Evolutionary conservation across 1,140 invertebrate species (phyloP), one percentile per base, ranked within the genome.

Genomic region (Eulimnadia texana): DNA sequence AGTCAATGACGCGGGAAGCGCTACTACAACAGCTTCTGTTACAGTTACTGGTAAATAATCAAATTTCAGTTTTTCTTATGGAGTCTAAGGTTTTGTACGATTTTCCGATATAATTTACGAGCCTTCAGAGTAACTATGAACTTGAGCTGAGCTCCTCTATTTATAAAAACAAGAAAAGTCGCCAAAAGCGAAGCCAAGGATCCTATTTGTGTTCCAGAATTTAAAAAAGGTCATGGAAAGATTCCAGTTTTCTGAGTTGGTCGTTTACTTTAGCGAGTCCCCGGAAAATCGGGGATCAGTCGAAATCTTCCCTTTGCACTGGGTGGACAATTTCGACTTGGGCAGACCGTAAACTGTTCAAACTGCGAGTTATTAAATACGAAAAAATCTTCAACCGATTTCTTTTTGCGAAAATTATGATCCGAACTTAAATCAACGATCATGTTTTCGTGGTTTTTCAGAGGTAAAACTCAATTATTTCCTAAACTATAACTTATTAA

Each of bases 21-120:
- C 83, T n/a, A 84, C 83, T 22, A 86, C 85, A 25, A 84, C 83
- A 49, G 84, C 84, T 20, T 84, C 84, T 70, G 75, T 91, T 58
- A 77, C 82, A 63, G 80, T 85, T 67, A 22, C 50, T 20, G 23
- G 58, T 60, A n/a, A n/a, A n/a, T n/a, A n/a, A n/a, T n/a, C n/a
- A n/a, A n/a, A n/a, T n/a, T n/a, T n/a, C n/a, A n/a, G n/a, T n/a
- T n/a, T n/a, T n/a, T n/a, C n/a, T n/a, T n/a, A n/a, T n/a, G n/a
- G n/a, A n/a, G n/a, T n/a, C n/a, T n/a, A n/a, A n/a, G n/a, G n/a
- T n/a, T n/a, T n/a, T n/a, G n/a, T n/a, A n/a, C n/a, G n/a, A n/a
- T n/a, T n/a, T n/a, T n/a, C n/a, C n/a, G n/a, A n/a, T n/a, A n/a
- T n/a, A n/a, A n/a, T n/a, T n/a, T n/a, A n/a, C n/a, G n/a, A n/a